Conservation (phyloP, 2,797 vertebrate species). For the Alauda arvensis region DNA sequence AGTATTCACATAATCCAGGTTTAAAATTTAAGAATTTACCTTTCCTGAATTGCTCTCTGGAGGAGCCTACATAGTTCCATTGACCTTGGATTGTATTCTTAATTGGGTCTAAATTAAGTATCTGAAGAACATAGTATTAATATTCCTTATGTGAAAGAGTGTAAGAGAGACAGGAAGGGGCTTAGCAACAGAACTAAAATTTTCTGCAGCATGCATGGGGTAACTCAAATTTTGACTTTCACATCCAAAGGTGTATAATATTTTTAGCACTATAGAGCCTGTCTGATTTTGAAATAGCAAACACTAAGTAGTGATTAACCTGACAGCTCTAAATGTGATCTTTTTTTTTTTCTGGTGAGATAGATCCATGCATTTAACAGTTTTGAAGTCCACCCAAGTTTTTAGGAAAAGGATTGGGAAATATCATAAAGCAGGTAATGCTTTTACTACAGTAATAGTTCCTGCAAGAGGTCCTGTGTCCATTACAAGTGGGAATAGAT, state of each 20-base stretch:
- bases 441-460: not conserved
- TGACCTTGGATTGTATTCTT: not conserved
- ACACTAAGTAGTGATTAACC: not conserved
- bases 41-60: constrained; percentile 5
- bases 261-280: not conserved
- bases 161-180: not conserved
- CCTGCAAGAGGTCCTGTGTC: not conserved
- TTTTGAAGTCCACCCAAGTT: not conserved
- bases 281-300: not conserved
- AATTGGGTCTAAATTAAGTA: not conserved
- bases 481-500: not conserved
- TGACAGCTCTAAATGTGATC: not conserved
- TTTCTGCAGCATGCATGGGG: not conserved
- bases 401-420: not conserved
- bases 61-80: not conserved
- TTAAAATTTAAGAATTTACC: constrained; percentile 19
- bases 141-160: not conserved
- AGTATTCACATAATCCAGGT: not conserved
- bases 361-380: not conserved
- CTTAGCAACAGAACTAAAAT: not conserved
- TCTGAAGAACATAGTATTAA: not conserved
- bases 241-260: not conserved
- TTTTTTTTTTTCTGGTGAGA: not conserved
- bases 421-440: not conserved
- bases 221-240: not conserved